Conservation (phyloP, 2,888 invertebrate species). For the Phoronis australis region DNA sequence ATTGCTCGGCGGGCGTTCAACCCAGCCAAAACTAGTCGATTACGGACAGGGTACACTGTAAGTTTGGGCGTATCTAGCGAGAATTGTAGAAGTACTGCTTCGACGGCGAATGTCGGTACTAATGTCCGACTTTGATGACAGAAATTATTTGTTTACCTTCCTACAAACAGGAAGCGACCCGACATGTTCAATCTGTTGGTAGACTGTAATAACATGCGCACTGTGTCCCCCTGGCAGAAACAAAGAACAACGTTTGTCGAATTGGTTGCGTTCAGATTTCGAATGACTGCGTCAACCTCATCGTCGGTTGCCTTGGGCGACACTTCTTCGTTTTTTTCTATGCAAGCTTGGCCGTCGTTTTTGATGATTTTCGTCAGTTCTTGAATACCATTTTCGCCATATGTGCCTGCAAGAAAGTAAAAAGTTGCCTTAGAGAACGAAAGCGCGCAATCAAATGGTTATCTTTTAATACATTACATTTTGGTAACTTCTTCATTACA, state of each 20-base stretch:
- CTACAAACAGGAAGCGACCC: conserved; percentile 63
- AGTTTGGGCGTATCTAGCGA: no score
- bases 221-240: conserved; percentile 74
- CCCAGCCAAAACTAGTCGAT: no score
- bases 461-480: no score
- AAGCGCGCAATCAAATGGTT: no score
- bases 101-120: neutral
- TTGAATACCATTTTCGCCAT: conserved; percentile 71
- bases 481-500: no score
- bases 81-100: no score
- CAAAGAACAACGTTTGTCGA: conserved; percentile 66
- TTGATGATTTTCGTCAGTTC: conserved; percentile 68
- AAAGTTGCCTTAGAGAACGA: no score
- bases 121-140: neutral
- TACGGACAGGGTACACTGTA: no score
- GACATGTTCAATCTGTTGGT: conserved; percentile 59
- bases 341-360: conserved; percentile 65
- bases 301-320: conserved; percentile 60
- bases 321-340: conserved; percentile 66
- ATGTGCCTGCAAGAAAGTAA: conserved; percentile 61
- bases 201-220: conserved; percentile 63
- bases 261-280: conserved; percentile 57
- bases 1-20: no score
- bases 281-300: conserved; percentile 53
- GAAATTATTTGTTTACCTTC: conserved; percentile 56